These are phyloP conservation scores for Ascidia mentula DNA, from an alignment of 23 tunicate genomes.

Conservation along the genomic window DNA sequence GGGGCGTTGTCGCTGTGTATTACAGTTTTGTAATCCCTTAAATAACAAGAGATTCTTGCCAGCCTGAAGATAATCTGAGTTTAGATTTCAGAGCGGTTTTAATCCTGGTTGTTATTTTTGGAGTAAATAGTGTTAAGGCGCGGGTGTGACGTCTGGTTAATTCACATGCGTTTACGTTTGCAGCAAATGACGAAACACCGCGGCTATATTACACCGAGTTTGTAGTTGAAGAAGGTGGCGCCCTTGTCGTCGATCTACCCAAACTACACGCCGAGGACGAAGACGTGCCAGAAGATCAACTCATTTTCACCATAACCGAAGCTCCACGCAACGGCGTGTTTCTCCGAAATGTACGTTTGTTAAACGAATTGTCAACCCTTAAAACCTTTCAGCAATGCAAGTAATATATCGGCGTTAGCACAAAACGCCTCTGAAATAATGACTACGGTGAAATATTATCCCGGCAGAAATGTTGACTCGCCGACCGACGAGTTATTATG, in stretches of 20 bases:
- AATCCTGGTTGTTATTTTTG: too few relatives aligned
- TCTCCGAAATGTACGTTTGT: constrained; percentile 43
- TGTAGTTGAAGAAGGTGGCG: constrained; percentile 93
- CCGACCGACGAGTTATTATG: not conserved
- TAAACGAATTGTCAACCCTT: too few relatives aligned
- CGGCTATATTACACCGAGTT: constrained; percentile 72
- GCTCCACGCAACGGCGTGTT: constrained; percentile 77
- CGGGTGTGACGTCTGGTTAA: too few relatives aligned
- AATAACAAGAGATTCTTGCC: too few relatives aligned
- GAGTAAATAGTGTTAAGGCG: too few relatives aligned
- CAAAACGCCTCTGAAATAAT: not conserved
- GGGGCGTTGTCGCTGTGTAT: not conserved
- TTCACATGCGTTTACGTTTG: too few relatives aligned
- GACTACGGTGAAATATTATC: not conserved
- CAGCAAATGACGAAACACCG: constrained; percentile 96
- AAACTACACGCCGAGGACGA: constrained; percentile 69
- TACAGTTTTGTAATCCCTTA: not conserved
- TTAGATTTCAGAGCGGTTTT: too few relatives aligned
- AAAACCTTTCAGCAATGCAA: too few relatives aligned
- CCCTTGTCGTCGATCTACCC: constrained; percentile 65
- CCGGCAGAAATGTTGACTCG: not conserved
- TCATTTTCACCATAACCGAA: constrained; percentile 63
- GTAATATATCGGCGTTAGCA: not conserved
- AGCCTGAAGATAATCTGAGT: too few relatives aligned
- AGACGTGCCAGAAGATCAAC: constrained; percentile 84